These are phyloP conservation scores for Neodon shergylaensis DNA, from an alignment of 2,113 vertebrate genomes.

Conservation along the genomic window DNA sequence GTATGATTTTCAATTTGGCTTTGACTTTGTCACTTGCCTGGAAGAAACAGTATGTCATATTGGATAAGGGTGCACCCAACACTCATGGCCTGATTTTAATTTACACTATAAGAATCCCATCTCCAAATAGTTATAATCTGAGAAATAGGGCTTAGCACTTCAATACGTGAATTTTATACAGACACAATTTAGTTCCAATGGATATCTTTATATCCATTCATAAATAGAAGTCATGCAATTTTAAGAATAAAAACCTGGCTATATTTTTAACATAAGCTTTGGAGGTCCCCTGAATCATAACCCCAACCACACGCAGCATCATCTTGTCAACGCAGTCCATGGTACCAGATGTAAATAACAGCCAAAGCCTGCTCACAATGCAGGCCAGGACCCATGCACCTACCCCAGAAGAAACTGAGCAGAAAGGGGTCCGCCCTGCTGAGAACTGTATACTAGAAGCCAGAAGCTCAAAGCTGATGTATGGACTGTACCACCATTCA, in stretches of 20 bases:
- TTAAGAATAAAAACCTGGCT: conserved; percentile 8
- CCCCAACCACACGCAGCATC: neutral
- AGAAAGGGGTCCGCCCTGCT: neutral
- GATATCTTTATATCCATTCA: neutral
- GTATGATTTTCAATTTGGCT: neutral
- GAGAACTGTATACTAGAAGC: neutral
- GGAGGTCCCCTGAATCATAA: neutral
- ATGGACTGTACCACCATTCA: neutral
- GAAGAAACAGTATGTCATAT: neutral
- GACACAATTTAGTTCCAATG: neutral
- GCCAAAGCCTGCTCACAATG: neutral
- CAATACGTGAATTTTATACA: neutral
- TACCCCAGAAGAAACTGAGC: neutral
- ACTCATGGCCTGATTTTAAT: neutral
- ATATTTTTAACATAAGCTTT: conserved; percentile 25
- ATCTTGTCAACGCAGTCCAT: neutral
- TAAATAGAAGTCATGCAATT: neutral
- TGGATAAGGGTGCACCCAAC: neutral
- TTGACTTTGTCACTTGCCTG: conserved; percentile 16
- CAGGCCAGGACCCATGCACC: neutral
- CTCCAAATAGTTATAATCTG: neutral
- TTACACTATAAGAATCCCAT: neutral
- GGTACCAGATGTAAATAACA: neutral
- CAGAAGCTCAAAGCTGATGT: neutral
- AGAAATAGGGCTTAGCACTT: neutral